Evolutionary conservation across 2,888 invertebrate species (phyloP).

Genomic region (Nesidiocoris tenuis): DNA sequence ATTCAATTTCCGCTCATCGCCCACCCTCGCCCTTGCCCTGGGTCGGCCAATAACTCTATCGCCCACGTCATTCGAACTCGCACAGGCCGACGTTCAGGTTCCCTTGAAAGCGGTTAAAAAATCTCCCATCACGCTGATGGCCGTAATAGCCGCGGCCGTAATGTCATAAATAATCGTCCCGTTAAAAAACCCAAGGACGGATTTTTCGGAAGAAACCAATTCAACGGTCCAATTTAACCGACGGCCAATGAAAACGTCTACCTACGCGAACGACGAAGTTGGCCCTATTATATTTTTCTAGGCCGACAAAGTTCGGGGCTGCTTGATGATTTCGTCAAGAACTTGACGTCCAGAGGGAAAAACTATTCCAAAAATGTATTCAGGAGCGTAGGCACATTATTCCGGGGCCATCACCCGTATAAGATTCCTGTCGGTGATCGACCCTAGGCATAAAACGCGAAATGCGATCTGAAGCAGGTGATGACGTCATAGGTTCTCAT

Average conservation of each 20-base stretch:
- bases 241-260: background rate
- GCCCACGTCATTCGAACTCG: background rate
- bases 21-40: constrained; percentile 8
- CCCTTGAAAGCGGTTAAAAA: background rate
- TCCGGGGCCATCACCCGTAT: too few relatives aligned
- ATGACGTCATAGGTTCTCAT: too few relatives aligned
- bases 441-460: too few relatives aligned
- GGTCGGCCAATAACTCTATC: background rate
- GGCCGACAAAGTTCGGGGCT: too few relatives aligned
- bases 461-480: too few relatives aligned
- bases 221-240: background rate
- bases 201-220: background rate
- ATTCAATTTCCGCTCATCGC: background rate
- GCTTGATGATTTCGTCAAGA: too few relatives aligned
- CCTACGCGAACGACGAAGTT: too few relatives aligned
- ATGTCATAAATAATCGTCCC: background rate
- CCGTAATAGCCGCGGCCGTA: background rate
- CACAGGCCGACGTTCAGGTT: background rate
- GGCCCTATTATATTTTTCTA: too few relatives aligned
- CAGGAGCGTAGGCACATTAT: too few relatives aligned
- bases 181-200: background rate
- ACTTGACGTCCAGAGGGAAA: too few relatives aligned
- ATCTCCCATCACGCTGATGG: background rate
- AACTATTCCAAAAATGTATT: too few relatives aligned
- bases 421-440: too few relatives aligned